phyloP scores from a whole-genome alignment of 2,797 vertebrate genomes.

The Lithobates sylvaticus region DNA sequence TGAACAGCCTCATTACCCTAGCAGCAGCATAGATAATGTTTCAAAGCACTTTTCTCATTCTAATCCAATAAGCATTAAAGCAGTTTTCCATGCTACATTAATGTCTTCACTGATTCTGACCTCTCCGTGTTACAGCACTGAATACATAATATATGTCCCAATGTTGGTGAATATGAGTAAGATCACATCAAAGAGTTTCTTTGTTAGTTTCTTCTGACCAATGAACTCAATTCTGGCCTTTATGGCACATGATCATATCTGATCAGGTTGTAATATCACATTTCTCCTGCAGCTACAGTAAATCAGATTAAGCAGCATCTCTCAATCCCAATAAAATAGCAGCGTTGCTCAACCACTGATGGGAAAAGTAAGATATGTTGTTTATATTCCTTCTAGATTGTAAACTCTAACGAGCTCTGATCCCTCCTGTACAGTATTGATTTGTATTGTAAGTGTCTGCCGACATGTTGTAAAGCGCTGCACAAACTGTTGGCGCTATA shows the following conservation, averaged over 20 bases:
- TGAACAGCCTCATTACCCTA: not conserved
- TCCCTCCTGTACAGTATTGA: too few relatives aligned
- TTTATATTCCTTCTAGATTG: too few relatives aligned
- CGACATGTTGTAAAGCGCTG: too few relatives aligned
- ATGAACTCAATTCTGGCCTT: not conserved
- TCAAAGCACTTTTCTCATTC: not conserved
- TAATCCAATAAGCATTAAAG: not conserved
- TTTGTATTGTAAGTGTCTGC: too few relatives aligned
- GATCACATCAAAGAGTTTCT: too few relatives aligned
- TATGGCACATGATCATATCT: not conserved
- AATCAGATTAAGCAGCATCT: not conserved
- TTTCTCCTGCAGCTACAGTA: not conserved
- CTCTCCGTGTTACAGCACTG: not conserved
- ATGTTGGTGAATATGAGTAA: not conserved
- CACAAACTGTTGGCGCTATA: too few relatives aligned
- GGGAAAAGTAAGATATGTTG: too few relatives aligned
- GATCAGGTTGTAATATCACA: not conserved
- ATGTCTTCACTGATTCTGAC: not conserved
- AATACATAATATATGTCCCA: not conserved
- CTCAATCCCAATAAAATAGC: not conserved
- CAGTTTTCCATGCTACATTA: not conserved
- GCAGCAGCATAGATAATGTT: not conserved
- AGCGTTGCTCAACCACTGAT: too few relatives aligned
- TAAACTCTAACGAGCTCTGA: too few relatives aligned
- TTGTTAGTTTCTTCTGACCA: too few relatives aligned